phyloP scores from a whole-genome alignment of 2,888 invertebrate species.

The Hymenopus coronatus region DNA sequence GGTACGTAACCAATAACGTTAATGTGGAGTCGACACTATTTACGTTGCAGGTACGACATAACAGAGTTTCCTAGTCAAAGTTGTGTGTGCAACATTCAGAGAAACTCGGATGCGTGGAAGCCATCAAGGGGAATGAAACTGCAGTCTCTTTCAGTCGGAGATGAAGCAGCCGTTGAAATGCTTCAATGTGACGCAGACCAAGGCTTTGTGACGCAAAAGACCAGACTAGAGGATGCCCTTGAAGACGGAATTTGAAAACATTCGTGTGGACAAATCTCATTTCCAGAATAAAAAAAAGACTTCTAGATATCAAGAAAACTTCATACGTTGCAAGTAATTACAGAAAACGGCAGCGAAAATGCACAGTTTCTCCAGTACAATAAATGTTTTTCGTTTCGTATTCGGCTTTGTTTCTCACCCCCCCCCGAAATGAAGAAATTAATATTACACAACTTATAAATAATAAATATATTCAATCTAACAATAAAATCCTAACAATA shows the following conservation, averaged over 20 bases:
- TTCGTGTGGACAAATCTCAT: not conserved
- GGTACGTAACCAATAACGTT: too few species aligned
- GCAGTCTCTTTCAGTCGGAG: not conserved
- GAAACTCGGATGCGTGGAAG: not conserved
- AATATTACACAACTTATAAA: too few species aligned
- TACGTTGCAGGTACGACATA: not conserved
- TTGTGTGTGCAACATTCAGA: too few species aligned
- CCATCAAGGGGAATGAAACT: not conserved
- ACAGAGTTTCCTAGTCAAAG: not conserved
- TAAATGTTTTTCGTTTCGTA: too few species aligned
- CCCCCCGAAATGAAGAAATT: too few species aligned
- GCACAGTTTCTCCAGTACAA: too few species aligned
- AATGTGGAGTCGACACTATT: too few species aligned
- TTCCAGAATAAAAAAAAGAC: not conserved
- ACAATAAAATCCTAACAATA: too few species aligned
- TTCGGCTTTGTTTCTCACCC: too few species aligned
- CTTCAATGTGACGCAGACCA: not conserved
- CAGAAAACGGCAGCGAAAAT: not conserved
- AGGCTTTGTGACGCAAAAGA: not conserved
- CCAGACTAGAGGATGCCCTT: not conserved
- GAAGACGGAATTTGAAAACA: not conserved
- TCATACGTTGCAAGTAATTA: not conserved
- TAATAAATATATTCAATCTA: too few species aligned
- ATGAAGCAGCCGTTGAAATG: not conserved
- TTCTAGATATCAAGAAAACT: not conserved